Evolutionary conservation across 2,888 invertebrate species (phyloP).

Genomic region (Oscheius sp.): DNA sequence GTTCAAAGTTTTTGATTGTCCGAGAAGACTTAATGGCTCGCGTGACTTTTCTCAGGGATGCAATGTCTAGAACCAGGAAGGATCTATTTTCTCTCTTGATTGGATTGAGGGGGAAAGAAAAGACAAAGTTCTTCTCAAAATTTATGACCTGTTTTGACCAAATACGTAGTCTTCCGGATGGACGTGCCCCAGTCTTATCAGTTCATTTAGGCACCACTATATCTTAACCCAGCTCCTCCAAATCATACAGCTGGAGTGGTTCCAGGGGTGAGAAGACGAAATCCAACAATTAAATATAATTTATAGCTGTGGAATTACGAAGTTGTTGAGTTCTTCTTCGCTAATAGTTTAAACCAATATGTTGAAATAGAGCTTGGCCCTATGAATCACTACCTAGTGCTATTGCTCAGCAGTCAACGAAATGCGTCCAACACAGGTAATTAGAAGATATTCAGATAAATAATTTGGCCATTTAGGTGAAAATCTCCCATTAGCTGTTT

Average conservation of each 20-base stretch:
- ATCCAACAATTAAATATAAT: not conserved
- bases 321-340: constrained; percentile 75
- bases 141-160: too few species aligned
- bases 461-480: constrained; percentile 46
- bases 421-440: constrained; percentile 71
- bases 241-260: constrained; percentile 26
- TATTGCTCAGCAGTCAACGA: constrained; percentile 72
- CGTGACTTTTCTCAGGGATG: too few species aligned
- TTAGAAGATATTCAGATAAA: not conserved
- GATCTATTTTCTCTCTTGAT: not conserved
- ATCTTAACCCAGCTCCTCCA: constrained; percentile 14
- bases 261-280: not conserved
- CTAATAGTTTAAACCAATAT: constrained; percentile 73
- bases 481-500: constrained; percentile 62
- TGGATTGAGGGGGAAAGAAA: too few species aligned
- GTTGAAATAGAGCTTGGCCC: constrained; percentile 74
- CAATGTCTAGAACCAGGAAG: not conserved
- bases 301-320: constrained; percentile 69
- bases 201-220: constrained; percentile 23
- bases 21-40: too few species aligned
- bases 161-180: too few species aligned
- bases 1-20: too few species aligned
- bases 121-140: too few species aligned
- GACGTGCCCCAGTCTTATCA: not conserved
- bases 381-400: constrained; percentile 72